Evolutionary conservation across 2,888 invertebrate species (phyloP).

Genomic region (Cenopis cana): DNA sequence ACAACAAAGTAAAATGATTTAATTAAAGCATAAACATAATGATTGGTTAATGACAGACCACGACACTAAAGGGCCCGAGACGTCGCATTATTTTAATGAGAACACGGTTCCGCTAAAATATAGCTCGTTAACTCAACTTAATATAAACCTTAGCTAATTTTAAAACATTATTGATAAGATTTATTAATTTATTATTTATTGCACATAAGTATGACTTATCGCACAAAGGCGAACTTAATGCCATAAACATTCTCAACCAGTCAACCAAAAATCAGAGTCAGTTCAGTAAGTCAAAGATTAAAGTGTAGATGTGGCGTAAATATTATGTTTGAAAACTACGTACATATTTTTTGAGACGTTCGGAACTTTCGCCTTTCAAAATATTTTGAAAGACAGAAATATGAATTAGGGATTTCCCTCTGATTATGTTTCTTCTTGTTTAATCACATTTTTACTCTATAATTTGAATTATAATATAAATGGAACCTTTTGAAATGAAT

Average conservation of each 20-base stretch:
- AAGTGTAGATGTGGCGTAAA: neutral
- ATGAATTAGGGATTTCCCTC: too few relatives aligned
- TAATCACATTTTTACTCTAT: too few relatives aligned
- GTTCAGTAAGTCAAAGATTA: too few relatives aligned
- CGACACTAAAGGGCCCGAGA: slow-evolving; percentile 5
- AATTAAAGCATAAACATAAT: slow-evolving; percentile 37
- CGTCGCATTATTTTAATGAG: slow-evolving; percentile 28
- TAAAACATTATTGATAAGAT: slow-evolving; percentile 18
- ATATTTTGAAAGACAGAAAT: too few relatives aligned
- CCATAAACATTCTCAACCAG: too few relatives aligned
- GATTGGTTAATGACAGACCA: slow-evolving; percentile 42
- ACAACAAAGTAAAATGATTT: slow-evolving; percentile 28
- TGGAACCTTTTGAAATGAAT: neutral
- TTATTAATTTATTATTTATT: too few relatives aligned
- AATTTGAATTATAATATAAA: too few relatives aligned
- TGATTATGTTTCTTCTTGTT: too few relatives aligned
- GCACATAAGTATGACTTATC: too few relatives aligned
- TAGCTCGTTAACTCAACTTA: slow-evolving; percentile 3
- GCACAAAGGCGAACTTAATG: too few relatives aligned
- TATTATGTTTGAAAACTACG: neutral
- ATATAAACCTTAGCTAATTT: slow-evolving; percentile 25
- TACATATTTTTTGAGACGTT: neutral
- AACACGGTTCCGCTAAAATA: slow-evolving; percentile 29
- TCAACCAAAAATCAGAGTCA: too few relatives aligned
- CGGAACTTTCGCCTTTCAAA: too few relatives aligned